A percentile compares a stretch with the other conserved stretches of the same genome.
These are phyloP conservation scores for Anhinga rufa DNA, from an alignment of 2,113 vertebrate genomes.

Conservation along the genomic window DNA sequence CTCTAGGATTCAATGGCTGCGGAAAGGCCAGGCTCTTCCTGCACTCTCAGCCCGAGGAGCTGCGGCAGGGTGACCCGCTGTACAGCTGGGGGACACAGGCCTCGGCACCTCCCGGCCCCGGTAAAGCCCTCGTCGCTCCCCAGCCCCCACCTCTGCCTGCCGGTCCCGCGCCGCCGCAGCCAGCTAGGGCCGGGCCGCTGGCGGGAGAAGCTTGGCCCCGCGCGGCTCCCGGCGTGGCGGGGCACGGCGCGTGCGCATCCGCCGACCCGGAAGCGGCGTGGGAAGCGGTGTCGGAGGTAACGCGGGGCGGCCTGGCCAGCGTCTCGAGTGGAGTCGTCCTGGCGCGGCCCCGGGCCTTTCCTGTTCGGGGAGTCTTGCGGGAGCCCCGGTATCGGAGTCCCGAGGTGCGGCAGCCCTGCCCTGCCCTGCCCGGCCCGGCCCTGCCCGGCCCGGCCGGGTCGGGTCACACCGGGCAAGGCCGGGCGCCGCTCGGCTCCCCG, in stretches of 20 bases:
- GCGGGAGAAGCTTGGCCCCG: accelerated
- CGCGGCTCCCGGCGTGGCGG: neutral
- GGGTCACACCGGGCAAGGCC: no score
- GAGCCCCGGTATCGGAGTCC: neutral
- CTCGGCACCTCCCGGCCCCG: neutral
- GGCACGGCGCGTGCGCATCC: neutral
- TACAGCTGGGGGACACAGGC: neutral
- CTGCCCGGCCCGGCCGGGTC: neutral
- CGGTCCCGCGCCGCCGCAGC: accelerated
- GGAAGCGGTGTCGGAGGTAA: neutral
- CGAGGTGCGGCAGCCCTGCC: neutral
- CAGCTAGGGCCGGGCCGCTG: no score
- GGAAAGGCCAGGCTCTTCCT: neutral
- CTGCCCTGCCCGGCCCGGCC: neutral
- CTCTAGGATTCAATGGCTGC: no score
- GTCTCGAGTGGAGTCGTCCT: neutral
- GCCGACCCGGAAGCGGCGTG: neutral
- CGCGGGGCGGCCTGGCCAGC: neutral
- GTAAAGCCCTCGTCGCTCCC: no score
- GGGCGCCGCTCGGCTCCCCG: neutral
- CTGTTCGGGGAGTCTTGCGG: neutral
- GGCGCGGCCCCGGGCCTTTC: neutral
- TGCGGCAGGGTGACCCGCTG: neutral
- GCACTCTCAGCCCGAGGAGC: no score
- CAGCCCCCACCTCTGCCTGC: neutral